phyloP scores from a whole-genome alignment of 2,113 vertebrate species.

The Paraplagusia blochii region DNA sequence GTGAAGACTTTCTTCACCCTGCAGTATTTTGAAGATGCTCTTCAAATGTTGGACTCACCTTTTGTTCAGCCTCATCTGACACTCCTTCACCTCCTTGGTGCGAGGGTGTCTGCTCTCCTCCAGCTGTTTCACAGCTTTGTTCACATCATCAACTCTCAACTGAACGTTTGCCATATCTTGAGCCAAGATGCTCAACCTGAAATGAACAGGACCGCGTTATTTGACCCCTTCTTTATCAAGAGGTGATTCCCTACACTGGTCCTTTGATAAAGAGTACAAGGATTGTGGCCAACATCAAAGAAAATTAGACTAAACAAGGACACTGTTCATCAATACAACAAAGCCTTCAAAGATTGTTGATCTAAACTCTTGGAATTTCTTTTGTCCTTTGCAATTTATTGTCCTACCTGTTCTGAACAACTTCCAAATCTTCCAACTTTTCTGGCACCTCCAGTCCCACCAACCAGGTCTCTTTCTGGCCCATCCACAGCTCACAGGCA shows the following conservation, averaged over 20 bases:
- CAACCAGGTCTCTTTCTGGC: slow-evolving; percentile 94
- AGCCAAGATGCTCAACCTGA: slow-evolving; percentile 87
- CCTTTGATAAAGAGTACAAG: too few relatives aligned
- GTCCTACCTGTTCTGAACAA: slow-evolving; percentile 89
- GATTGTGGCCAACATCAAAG: too few relatives aligned
- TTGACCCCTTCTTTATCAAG: too few relatives aligned
- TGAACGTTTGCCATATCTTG: slow-evolving; percentile 87
- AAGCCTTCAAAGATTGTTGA: too few relatives aligned
- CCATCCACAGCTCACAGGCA: slow-evolving; percentile 95
- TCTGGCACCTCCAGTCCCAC: slow-evolving; percentile 84
- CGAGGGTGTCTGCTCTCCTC: slow-evolving; percentile 87
- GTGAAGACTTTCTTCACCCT: too few relatives aligned
- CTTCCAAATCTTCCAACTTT: slow-evolving; percentile 91
- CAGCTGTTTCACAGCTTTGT: slow-evolving; percentile 83
- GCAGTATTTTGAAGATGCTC: too few relatives aligned
- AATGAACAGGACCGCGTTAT: slow-evolving; percentile 1
- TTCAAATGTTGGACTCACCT: slow-evolving; percentile 74
- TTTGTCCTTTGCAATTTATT: background rate
- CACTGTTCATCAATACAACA: too few relatives aligned
- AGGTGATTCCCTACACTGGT: too few relatives aligned
- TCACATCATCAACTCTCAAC: slow-evolving; percentile 82
- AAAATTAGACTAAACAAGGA: too few relatives aligned
- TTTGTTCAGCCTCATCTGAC: slow-evolving; percentile 81
- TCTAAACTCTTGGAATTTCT: too few relatives aligned
- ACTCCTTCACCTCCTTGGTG: slow-evolving; percentile 84